Evolutionary conservation across 1,140 invertebrate genomes (phyloP).

Genomic region (Leptinotarsa undecemlineata): DNA sequence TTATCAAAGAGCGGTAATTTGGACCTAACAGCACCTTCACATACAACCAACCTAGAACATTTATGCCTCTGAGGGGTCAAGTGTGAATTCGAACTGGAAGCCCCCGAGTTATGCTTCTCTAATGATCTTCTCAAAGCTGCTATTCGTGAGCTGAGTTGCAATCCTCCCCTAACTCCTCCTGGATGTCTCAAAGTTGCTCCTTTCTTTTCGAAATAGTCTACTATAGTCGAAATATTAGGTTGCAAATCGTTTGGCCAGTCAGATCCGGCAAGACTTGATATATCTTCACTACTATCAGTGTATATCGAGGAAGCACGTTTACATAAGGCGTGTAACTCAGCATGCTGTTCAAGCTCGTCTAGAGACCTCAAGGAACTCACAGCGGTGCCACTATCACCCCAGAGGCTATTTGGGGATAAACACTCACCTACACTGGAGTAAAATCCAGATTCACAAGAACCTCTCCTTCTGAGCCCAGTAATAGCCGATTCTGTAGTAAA

Average conservation of each 20-base stretch:
- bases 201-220: slow-evolving; percentile 86
- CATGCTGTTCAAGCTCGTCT: slow-evolving; percentile 61
- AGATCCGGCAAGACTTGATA: slow-evolving; percentile 76
- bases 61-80: slow-evolving; percentile 51
- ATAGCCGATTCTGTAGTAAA: slow-evolving; percentile 40
- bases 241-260: slow-evolving; percentile 69
- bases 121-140: slow-evolving; percentile 46
- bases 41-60: slow-evolving; percentile 66
- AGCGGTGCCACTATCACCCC: slow-evolving; percentile 55
- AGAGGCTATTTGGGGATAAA: slow-evolving; percentile 54
- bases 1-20: slow-evolving; percentile 86
- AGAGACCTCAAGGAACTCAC: slow-evolving; percentile 63
- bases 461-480: slow-evolving; percentile 63
- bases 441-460: slow-evolving; percentile 88
- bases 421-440: slow-evolving; percentile 69
- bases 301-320: slow-evolving; percentile 82
- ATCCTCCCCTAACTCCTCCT: slow-evolving; percentile 41
- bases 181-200: slow-evolving; percentile 52
- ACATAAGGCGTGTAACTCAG: slow-evolving; percentile 58
- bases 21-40: slow-evolving; percentile 80
- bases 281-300: slow-evolving; percentile 84
- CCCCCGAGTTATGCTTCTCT: slow-evolving; percentile 44
- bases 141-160: slow-evolving; percentile 48
- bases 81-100: slow-evolving; percentile 44
- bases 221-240: slow-evolving; percentile 78